phyloP scores from a whole-genome alignment of 2,797 vertebrate genomes.

The Eospalax fontanierii region DNA sequence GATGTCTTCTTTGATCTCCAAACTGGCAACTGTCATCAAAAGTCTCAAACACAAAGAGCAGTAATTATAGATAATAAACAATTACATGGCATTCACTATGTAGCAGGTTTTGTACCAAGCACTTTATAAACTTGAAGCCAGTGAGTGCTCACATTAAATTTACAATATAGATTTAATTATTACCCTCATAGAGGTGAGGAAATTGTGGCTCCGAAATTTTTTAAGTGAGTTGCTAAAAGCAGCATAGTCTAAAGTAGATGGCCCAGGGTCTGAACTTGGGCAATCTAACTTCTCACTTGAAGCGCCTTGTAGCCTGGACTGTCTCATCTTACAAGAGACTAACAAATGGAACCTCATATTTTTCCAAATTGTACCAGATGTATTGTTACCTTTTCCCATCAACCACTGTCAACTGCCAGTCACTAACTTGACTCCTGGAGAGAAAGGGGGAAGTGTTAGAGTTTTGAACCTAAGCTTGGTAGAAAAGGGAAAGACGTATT shows the following conservation, averaged over 20 bases:
- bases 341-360: slow-evolving; percentile 7
- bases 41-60: slow-evolving; percentile 31
- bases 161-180: neutral
- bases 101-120: neutral
- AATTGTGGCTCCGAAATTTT: slow-evolving; percentile 23
- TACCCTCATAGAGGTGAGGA: neutral
- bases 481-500: slow-evolving; percentile 6
- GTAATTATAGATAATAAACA: neutral
- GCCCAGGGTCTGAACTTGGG: slow-evolving; percentile 34
- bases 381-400: neutral
- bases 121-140: slow-evolving; percentile 49
- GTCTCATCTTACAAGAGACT: neutral
- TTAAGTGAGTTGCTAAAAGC: neutral
- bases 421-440: neutral
- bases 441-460: neutral
- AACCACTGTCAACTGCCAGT: neutral
- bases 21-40: slow-evolving; percentile 21
- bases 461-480: slow-evolving; percentile 9
- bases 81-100: slow-evolving; percentile 27
- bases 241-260: neutral
- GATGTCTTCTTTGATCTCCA: neutral
- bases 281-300: neutral
- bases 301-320: neutral
- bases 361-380: neutral
- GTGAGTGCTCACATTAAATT: neutral